Conservation (phyloP, 2,113 vertebrate species). For the Turnix velox region DNA sequence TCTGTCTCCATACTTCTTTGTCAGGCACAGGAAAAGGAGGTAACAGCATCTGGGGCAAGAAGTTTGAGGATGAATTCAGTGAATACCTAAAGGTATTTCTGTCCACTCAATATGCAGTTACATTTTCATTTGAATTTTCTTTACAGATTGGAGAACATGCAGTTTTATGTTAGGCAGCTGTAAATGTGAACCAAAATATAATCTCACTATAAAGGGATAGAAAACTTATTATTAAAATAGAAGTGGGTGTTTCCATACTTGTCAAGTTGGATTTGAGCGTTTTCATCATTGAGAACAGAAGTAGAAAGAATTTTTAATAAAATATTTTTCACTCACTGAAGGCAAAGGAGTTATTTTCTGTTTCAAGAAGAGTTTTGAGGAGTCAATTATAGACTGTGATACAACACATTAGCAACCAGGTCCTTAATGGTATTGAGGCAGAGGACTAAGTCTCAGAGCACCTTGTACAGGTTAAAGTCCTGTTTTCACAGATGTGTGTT, state of each 20-base stretch:
- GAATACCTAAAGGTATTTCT: slow-evolving; percentile 91
- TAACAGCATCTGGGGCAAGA: slow-evolving; percentile 94
- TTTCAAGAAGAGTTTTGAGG: neutral
- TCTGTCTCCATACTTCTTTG: neutral
- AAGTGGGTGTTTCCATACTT: neutral
- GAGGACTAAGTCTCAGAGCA: neutral
- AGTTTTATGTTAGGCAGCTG: neutral
- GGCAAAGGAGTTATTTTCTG: neutral
- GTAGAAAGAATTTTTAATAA: neutral
- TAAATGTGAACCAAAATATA: neutral
- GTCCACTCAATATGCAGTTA: neutral
- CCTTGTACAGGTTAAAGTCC: neutral
- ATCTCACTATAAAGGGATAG: neutral
- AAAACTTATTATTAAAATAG: neutral
- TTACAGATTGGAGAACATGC: neutral
- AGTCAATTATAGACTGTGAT: neutral
- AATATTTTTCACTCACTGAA: neutral
- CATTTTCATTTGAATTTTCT: neutral
- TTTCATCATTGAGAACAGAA: neutral
- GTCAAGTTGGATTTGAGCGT: neutral
- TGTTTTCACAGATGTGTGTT: neutral
- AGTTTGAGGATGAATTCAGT: slow-evolving; percentile 96
- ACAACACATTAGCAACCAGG: neutral
- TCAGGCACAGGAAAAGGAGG: slow-evolving; percentile 95
- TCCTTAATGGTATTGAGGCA: neutral